Base-by-base conservation (phyloP, 2,797 vertebrate genomes). In the Cheirogaleus major region DNA sequence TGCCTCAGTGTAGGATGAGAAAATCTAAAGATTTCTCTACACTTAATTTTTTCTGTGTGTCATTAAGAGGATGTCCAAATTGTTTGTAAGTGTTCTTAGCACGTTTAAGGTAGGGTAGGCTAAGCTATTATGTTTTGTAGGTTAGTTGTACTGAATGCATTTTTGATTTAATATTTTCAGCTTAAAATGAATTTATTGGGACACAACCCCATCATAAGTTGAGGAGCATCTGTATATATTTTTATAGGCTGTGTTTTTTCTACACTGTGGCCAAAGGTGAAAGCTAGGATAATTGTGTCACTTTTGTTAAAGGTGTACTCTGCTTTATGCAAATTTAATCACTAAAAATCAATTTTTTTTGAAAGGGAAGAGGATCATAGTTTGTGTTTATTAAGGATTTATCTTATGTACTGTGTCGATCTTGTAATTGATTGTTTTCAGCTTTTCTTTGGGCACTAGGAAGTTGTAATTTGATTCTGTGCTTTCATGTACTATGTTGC, bases 301-400 rank as follows among this genome's bases (percentile, higher is more conserved):
- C 52, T 86, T 97, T 93, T 85, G 52, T 59, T 95, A 86, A 93
- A 89, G 23, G 8, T 91, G 3, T 91, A 32, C 41, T 88, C 30
- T 88, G 43, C 79, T 89, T 70, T 78, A 30, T 82, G n/a, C 45
- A 94, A 7, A 22, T 72, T 85, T 76, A 52, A 91, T 86, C 55
- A 88, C 59, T 73, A 78, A 95, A 89, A 76, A 57, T 50, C 32
- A 86, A n/a, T 27, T 32, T 27, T 45, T 72, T 75, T 95, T 22
- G 30, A 59, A 91, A 95, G 63, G 6, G 32, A 85, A 50, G 18
- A 78, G 50, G 63, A 91, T 78, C 67, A 88, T 73, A 14, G 27
- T 87, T 95, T 81, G 27, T 91, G 20, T 92, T 93, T n/a, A 38
- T 27, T 75, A 76, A 48, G 23, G 20, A 45, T 95, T 89, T 95